phyloP scores from a whole-genome alignment of 1,140 invertebrate species.

The Brachionus plicatilis region DNA sequence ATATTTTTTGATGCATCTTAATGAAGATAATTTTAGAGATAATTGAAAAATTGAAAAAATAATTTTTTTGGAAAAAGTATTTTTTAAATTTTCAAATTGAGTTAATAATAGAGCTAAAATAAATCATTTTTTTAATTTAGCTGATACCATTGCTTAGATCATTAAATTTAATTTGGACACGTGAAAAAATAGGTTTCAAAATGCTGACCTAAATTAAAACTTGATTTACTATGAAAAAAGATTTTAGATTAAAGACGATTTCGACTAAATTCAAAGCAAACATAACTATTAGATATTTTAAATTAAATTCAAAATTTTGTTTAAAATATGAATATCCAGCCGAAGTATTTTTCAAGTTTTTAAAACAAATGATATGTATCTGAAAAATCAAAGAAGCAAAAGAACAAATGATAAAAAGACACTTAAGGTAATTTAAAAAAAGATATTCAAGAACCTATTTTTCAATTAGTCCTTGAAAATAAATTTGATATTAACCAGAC shows the following conservation, averaged over 20 bases:
- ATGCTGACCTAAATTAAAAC: background rate
- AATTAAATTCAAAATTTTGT: background rate
- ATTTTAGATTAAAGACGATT: background rate
- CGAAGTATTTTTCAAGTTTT: background rate
- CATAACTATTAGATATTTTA: background rate
- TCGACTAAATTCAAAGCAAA: background rate
- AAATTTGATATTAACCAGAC: background rate
- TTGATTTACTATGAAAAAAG: background rate
- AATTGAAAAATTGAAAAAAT: too few relatives aligned
- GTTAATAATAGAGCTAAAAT: background rate
- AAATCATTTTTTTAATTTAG: background rate
- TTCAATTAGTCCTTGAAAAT: background rate
- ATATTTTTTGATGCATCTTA: too few relatives aligned
- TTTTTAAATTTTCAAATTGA: background rate
- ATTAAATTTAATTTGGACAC: background rate
- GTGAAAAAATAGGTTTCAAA: background rate
- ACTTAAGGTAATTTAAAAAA: background rate
- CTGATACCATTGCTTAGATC: background rate
- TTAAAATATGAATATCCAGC: background rate
- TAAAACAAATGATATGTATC: background rate
- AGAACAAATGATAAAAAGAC: background rate
- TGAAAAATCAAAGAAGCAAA: background rate
- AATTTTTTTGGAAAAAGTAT: too few relatives aligned
- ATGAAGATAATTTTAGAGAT: too few relatives aligned
- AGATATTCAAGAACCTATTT: background rate